A percentile compares a stretch with the other conserved stretches of the same genome.
Evolutionary conservation across 1,140 invertebrate species (phyloP).

Genomic region (Homarus americanus): DNA sequence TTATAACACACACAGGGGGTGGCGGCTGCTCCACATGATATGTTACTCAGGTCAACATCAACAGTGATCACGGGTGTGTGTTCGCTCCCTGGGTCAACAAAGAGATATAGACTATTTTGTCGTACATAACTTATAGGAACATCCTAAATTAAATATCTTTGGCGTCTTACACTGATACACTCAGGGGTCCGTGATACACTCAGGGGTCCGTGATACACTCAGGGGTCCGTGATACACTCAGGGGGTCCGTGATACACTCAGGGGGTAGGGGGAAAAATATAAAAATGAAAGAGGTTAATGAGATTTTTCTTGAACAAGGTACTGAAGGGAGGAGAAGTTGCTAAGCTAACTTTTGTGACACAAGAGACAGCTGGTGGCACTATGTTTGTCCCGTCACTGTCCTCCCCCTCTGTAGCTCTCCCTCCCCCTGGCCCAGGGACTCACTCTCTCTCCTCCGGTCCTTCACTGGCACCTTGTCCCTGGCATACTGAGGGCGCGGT

Average conservation of each 20-base stretch:
- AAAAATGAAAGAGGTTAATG: background rate
- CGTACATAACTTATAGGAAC: constrained; percentile 65
- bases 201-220: no score
- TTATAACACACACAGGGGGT: no score
- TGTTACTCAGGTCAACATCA: no score
- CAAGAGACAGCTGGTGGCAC: constrained; percentile 24
- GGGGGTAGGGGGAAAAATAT: no score
- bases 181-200: constrained; percentile 20
- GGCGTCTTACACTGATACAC: constrained; percentile 41
- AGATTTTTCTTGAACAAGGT: constrained; percentile 17
- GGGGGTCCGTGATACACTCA: no score
- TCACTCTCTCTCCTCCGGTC: background rate
- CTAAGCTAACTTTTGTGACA: constrained; percentile 5
- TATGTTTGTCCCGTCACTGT: background rate
- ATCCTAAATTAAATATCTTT: constrained; percentile 69
- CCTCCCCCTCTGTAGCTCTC: background rate
- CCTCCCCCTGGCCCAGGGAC: background rate
- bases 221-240: no score
- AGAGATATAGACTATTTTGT: background rate
- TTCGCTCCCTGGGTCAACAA: no score
- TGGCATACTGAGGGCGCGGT: constrained; percentile 22
- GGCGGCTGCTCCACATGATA: no score
- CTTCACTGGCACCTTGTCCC: constrained; percentile 40
- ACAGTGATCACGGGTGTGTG: no score
- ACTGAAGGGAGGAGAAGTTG: background rate